phyloP scores from a whole-genome alignment of 2,888 invertebrate species.

The Eristalis tenax region DNA sequence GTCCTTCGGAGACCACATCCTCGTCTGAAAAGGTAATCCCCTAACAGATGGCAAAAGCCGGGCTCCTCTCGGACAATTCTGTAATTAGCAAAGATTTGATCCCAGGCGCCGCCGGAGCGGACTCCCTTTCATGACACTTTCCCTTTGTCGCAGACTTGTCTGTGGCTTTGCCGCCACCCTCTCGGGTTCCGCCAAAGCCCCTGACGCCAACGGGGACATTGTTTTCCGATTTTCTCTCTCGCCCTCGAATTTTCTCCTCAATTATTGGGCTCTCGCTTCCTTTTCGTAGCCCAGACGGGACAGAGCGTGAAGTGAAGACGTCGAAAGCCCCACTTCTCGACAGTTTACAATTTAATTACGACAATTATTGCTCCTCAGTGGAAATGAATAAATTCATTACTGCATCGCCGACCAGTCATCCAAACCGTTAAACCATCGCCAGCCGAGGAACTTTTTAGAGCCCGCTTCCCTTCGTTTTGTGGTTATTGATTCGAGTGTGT shows the following conservation, averaged over 20 bases:
- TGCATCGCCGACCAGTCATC: not conserved
- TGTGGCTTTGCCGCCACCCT: constrained; percentile 10
- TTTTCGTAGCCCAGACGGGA: not conserved
- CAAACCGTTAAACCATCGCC: too few relatives aligned
- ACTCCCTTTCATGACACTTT: not conserved
- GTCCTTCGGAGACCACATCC: not conserved
- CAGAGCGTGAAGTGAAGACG: not conserved
- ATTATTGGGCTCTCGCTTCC: constrained; percentile 9
- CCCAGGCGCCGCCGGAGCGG: not conserved
- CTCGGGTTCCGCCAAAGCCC: not conserved
- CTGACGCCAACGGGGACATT: not conserved
- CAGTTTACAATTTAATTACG: constrained; percentile 65
- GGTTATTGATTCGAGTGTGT: constrained; percentile 24
- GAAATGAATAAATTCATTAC: constrained; percentile 63
- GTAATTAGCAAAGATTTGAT: not conserved
- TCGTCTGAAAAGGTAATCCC: not conserved
- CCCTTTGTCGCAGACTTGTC: constrained; percentile 44
- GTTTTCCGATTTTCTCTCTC: not conserved
- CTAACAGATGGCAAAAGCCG: not conserved
- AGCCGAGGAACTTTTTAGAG: not conserved
- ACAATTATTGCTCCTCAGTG: constrained; percentile 64
- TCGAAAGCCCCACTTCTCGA: constrained; percentile 1
- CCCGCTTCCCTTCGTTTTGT: constrained; percentile 1
- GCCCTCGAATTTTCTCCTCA: constrained; percentile 1
- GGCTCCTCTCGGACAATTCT: not conserved